phyloP scores from a whole-genome alignment of 1,140 invertebrate genomes.

The Hylyphantes graminicola region DNA sequence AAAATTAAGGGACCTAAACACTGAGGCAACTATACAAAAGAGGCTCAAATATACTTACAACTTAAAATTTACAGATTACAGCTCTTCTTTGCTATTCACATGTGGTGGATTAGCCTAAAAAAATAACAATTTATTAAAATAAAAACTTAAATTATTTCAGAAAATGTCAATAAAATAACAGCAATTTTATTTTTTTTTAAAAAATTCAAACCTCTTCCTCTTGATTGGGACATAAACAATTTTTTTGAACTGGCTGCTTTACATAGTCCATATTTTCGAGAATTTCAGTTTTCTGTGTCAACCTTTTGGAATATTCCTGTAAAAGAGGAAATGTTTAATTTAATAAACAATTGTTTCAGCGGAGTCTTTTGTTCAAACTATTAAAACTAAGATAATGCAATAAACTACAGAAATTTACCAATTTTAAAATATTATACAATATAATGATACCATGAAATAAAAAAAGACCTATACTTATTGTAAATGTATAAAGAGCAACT shows the following conservation, averaged over 20 bases:
- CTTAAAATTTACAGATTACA: background rate
- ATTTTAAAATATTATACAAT: background rate
- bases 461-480: background rate
- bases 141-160: background rate
- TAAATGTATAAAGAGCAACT: background rate
- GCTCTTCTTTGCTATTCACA: constrained; percentile 5
- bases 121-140: background rate
- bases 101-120: background rate
- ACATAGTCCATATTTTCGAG: constrained; percentile 81
- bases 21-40: no score
- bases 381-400: background rate
- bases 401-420: background rate
- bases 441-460: background rate
- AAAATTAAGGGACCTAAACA: no score
- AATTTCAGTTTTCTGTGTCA: constrained; percentile 74
- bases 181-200: background rate
- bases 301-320: constrained; percentile 81
- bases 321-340: constrained; percentile 49
- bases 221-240: constrained; percentile 56
- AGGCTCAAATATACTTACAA: no score
- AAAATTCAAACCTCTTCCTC: constrained; percentile 7
- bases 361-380: background rate
- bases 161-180: background rate
- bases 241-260: constrained; percentile 70
- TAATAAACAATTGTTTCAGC: background rate